These are phyloP conservation scores for Platycheirus albimanus DNA, from an alignment of 2,888 invertebrate genomes.

Conservation along the genomic window DNA sequence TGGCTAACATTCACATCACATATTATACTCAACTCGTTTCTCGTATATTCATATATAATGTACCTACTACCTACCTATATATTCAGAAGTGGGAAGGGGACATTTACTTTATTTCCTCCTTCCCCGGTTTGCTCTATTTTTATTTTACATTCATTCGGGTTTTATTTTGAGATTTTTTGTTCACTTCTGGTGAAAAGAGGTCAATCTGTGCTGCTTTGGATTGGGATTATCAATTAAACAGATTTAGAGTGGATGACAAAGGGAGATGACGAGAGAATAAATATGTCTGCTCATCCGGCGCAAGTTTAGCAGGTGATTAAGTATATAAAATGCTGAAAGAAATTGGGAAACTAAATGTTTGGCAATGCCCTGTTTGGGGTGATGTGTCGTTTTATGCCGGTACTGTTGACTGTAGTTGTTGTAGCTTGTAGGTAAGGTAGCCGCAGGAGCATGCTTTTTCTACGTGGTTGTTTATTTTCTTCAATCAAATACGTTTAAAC, in stretches of 20 bases:
- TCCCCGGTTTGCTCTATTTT: constrained; percentile 46
- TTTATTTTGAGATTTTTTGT: not conserved
- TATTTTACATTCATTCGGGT: constrained; percentile 32
- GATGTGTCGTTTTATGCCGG: constrained; percentile 42
- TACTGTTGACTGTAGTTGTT: too few relatives aligned
- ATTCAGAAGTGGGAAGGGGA: constrained; percentile 15
- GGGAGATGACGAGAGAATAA: constrained; percentile 13
- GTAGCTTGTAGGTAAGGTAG: too few relatives aligned
- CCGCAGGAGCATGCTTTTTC: constrained; percentile 23
- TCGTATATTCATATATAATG: too few relatives aligned
- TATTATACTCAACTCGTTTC: too few relatives aligned
- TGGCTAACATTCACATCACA: constrained; percentile 62
- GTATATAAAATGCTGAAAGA: constrained; percentile 2
- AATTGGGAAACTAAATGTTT: constrained; percentile 66
- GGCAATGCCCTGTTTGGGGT: constrained; percentile 41
- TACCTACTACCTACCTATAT: too few relatives aligned
- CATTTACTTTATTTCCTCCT: constrained; percentile 46
- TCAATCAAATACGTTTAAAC: constrained; percentile 32
- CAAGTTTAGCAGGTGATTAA: constrained; percentile 37
- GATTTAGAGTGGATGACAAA: constrained; percentile 41
- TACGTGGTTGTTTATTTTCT: constrained; percentile 37
- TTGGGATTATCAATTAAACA: constrained; percentile 59
- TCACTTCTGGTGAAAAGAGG: constrained; percentile 35
- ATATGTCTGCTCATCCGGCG: constrained; percentile 41
- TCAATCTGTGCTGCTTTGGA: constrained; percentile 41